phyloP scores from a whole-genome alignment of 2,797 vertebrate species.

The Buphagus erythrorhynchus region DNA sequence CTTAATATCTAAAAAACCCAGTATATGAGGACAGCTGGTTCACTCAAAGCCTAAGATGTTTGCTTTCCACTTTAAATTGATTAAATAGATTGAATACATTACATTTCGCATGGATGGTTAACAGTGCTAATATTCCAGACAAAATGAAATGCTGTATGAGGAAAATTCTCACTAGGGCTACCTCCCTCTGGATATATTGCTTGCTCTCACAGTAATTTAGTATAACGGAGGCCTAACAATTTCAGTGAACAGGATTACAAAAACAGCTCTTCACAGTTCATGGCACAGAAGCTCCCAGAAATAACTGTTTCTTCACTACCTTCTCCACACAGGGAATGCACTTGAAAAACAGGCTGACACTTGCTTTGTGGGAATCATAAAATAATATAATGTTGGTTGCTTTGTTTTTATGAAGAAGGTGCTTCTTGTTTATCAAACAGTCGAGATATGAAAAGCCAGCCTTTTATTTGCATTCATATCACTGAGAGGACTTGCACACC shows the following conservation, averaged over 20 bases:
- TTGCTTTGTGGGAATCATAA: background rate
- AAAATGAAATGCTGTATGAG: background rate
- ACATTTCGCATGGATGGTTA: slow-evolving; percentile 30
- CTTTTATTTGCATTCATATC: background rate
- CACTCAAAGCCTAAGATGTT: background rate
- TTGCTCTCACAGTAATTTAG: background rate
- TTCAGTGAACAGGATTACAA: background rate
- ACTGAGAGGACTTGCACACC: background rate
- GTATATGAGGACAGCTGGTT: background rate
- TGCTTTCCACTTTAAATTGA: slow-evolving; percentile 15
- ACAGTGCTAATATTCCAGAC: slow-evolving; percentile 8
- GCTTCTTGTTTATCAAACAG: slow-evolving; percentile 1
- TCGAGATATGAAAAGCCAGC: background rate
- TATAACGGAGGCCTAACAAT: background rate
- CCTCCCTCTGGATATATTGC: background rate
- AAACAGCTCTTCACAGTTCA: background rate
- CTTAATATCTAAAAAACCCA: background rate
- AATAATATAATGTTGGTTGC: background rate
- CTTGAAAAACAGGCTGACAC: background rate
- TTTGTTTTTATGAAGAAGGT: background rate
- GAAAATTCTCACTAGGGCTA: background rate
- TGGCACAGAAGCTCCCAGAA: slow-evolving; percentile 14
- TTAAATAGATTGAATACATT: slow-evolving; percentile 2
- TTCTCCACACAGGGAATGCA: background rate
- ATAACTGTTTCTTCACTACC: background rate